Evolutionary conservation across 2,888 invertebrate species (phyloP), one percentile per base, ranked within the genome.

Genomic region (Ischnura elegans): DNA sequence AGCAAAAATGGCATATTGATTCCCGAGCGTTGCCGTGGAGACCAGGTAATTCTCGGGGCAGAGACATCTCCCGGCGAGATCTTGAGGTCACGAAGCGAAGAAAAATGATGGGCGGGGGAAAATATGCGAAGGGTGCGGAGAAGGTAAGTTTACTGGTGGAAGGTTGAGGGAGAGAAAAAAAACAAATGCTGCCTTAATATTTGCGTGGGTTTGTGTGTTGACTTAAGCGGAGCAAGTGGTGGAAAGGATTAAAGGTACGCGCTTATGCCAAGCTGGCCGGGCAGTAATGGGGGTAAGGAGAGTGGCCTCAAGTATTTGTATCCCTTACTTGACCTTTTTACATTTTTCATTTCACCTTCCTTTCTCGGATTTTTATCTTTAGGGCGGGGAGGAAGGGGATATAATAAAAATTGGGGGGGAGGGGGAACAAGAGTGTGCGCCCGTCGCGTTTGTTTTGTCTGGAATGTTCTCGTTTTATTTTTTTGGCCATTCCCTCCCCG

Each of bases 41-140:
- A 61, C 61, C 55, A 55, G 87, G 87, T 87, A 87, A 55, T 87
- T 87, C 87, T 55, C 55, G 87, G 46, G 36, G 87, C 42, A 87
- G 87, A 87, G 87, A 55, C 87, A 87, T 87, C 87, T 87, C 55
- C 87, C 90, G 61, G 61, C 90, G 90, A 90, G 90, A 90, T 90
- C 90, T 90, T 66, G 90, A 90, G 90, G 90, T 90, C 90, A 90
- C 90, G 90, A 90, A 47, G 87, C 42, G 87, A 87, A 87, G 90
- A 45, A 66, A 61, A 90, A 61, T 66, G 90, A 90, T 66, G 55
- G 87, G 86, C 3, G 61, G 43, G 90, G 2, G 90, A 21, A 36
- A 36, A 36, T n/a, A 21, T 36, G 87, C 36, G 47, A 36, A 47
- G 61, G 55, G 90, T 42, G 87, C 42, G 6, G 55, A 61, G 6